These are phyloP conservation scores for Lottia gigantea DNA, from an alignment of 2,888 invertebrate species.

Conservation along the genomic window DNA sequence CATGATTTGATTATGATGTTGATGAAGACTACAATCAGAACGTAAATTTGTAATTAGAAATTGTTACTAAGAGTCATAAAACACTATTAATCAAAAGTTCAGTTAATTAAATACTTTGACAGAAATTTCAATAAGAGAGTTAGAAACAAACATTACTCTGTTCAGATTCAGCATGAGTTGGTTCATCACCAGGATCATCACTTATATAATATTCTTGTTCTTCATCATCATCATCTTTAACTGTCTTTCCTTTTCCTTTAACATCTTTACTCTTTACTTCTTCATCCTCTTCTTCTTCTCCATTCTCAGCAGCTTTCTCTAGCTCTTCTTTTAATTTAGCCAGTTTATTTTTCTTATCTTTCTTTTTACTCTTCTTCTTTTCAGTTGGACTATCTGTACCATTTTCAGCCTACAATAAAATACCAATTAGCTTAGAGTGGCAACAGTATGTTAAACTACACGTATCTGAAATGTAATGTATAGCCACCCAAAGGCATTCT, in stretches of 20 bases:
- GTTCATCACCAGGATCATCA: constrained; percentile 6
- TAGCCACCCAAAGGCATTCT: no score
- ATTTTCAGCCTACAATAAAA: constrained; percentile 6
- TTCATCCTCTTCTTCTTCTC: constrained; percentile 19
- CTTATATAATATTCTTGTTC: constrained; percentile 23
- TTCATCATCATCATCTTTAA: constrained; percentile 27
- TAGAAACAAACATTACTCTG: no score
- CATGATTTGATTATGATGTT: no score
- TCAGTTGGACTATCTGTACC: constrained; percentile 17
- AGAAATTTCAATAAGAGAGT: no score
- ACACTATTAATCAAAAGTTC: no score
- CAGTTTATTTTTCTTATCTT: constrained; percentile 23
- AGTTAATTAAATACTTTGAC: no score
- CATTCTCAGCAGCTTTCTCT: constrained; percentile 26
- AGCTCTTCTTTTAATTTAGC: constrained; percentile 16
- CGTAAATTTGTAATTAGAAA: no score
- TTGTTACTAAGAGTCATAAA: no score
- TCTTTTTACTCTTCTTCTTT: constrained; percentile 24
- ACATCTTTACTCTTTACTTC: constrained; percentile 30
- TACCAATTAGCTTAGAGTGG: no score
- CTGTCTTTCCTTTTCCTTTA: constrained; percentile 36
- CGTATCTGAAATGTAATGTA: no score
- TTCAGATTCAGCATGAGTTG: not conserved
- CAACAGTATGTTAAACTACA: no score
- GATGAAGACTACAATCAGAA: no score